phyloP scores from a whole-genome alignment of 2,113 vertebrate species.

The Dicentrarchus labrax region DNA sequence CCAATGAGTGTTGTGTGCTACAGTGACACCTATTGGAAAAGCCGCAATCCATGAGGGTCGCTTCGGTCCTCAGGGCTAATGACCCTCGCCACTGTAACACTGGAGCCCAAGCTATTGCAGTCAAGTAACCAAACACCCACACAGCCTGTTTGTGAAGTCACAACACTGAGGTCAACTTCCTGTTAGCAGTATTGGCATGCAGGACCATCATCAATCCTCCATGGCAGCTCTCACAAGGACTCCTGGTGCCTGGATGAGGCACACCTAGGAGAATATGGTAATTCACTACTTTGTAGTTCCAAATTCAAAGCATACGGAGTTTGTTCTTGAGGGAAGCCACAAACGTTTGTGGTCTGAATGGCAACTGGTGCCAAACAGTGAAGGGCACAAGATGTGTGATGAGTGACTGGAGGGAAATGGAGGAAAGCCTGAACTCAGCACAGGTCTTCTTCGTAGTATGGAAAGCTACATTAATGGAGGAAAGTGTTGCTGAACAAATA shows the following conservation, averaged over 20 bases:
- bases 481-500: conserved; percentile 45
- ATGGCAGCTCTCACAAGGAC: conserved; percentile 49
- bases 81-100: conserved; percentile 59
- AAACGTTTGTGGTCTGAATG: conserved; percentile 25
- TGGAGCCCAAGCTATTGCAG: conserved; percentile 45
- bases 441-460: conserved; percentile 18
- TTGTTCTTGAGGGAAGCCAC: conserved; percentile 35
- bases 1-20: conserved; percentile 26
- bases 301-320: conserved; percentile 54
- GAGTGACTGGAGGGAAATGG: conserved; percentile 20
- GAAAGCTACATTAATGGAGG: conserved; percentile 42
- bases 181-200: conserved; percentile 70
- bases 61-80: conserved; percentile 50
- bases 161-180: conserved; percentile 73
- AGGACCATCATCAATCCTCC: conserved; percentile 68
- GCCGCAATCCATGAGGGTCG: conserved; percentile 17
- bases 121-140: conserved; percentile 71
- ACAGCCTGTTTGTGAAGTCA: conserved; percentile 62
- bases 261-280: conserved; percentile 41
- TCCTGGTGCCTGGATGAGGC: conserved; percentile 34
- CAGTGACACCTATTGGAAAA: conserved; percentile 75
- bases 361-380: conserved; percentile 11
- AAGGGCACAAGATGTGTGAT: conserved; percentile 25
- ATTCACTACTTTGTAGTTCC: conserved; percentile 49
- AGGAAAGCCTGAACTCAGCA: conserved; percentile 4